These are phyloP conservation scores for Galaxea fascicularis DNA, from an alignment of 92 coral and sea anemone species.

Conservation along the genomic window DNA sequence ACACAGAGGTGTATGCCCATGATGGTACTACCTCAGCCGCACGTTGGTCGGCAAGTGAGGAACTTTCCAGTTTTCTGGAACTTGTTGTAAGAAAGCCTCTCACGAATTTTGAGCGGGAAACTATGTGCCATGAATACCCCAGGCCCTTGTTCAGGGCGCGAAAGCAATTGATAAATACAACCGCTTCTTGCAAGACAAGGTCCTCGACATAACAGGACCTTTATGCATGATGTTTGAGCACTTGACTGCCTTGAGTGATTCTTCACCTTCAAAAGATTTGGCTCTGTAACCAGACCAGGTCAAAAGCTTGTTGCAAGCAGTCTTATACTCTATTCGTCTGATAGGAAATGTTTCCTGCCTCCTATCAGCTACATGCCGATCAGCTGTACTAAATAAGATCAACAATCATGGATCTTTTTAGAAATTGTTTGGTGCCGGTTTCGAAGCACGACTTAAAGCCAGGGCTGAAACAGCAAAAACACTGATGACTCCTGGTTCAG, in stretches of 20 bases:
- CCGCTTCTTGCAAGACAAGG: constrained; percentile 29
- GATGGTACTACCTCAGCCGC: too few species aligned
- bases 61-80: too few species aligned
- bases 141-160: constrained; percentile 28
- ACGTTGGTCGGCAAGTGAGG: too few species aligned
- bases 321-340: not conserved
- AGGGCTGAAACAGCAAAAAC: constrained; percentile 2
- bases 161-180: constrained; percentile 17
- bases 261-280: not conserved
- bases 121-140: too few species aligned
- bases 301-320: constrained; percentile 25
- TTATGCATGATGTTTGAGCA: constrained; percentile 1
- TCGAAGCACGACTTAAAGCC: too few species aligned
- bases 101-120: not conserved
- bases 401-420: not conserved
- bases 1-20: not conserved
- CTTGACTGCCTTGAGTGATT: too few species aligned
- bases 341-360: constrained; percentile 1
- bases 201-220: constrained; percentile 13
- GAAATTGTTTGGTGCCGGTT: constrained; percentile 7
- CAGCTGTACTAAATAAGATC: constrained; percentile 14
- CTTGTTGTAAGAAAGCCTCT: not conserved
- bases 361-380: constrained; percentile 4
- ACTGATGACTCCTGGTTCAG: constrained; percentile 7
- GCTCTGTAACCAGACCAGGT: constrained; percentile 4